Percentiles rank a stretch among this genome's conserved stretches.
Evolutionary conservation across 1,140 invertebrate genomes (phyloP).

Genomic region (Helicoverpa armigera): DNA sequence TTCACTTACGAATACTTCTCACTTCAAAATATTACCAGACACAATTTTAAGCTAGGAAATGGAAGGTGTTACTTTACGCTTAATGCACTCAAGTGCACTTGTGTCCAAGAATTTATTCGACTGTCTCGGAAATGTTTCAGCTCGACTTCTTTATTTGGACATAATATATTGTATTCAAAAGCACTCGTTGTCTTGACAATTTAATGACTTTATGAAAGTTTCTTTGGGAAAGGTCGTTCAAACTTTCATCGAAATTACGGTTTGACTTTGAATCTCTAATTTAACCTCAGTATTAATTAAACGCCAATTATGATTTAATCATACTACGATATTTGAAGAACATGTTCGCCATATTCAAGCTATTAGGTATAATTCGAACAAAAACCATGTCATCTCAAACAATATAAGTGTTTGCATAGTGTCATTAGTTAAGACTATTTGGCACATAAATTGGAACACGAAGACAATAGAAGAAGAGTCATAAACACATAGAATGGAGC

Average conservation of each 20-base stretch:
- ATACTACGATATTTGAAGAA: too few species aligned
- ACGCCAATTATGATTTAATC: too few species aligned
- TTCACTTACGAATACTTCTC: constrained; percentile 16
- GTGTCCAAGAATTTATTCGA: constrained; percentile 35
- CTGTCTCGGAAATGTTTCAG: constrained; percentile 25
- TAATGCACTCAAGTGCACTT: constrained; percentile 63
- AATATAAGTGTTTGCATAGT: constrained; percentile 1
- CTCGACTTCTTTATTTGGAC: constrained; percentile 15
- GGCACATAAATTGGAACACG: constrained; percentile 38
- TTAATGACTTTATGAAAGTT: not conserved
- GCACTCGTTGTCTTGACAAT: not conserved
- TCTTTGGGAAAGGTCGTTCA: too few species aligned
- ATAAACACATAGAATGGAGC: constrained; percentile 27
- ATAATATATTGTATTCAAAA: constrained; percentile 9
- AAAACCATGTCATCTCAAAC: not conserved
- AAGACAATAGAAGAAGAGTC: constrained; percentile 34
- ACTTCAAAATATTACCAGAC: constrained; percentile 50
- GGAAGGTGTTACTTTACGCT: constrained; percentile 59
- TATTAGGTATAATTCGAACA: not conserved
- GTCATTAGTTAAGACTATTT: constrained; percentile 2
- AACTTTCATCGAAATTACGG: too few species aligned
- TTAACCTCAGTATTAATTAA: too few species aligned
- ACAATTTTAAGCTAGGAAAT: constrained; percentile 46
- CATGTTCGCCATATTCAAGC: too few species aligned
- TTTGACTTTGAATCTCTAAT: too few species aligned